Evolutionary conservation across 2,113 vertebrate genomes (phyloP), one percentile per base, ranked within the genome.

Genomic region (Myiopsitta monachus): DNA sequence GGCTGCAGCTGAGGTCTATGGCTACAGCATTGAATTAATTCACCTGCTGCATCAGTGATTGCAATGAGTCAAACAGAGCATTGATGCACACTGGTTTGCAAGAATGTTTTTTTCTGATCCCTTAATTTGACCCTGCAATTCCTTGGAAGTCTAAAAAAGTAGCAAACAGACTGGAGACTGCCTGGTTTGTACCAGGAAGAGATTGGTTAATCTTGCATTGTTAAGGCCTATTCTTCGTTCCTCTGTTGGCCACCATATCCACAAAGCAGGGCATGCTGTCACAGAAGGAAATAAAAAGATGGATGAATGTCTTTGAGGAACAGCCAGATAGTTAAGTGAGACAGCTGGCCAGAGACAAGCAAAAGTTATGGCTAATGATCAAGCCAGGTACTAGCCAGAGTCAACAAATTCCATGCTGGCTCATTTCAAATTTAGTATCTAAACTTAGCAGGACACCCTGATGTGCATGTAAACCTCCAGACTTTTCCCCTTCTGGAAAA

Each of bases 361-460:
- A 89, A 39, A 83, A 95, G 46, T 46, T 30, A 62, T 79, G 77
- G 94, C 62, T 79, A 87, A 61, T 83, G 89, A 70, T 75, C 89
- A 83, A 79, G 26, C 55, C 85, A 94, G 88, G 77, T 94, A 79
- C 51, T 57, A 90, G 86, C 89, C 94, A 95, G 89, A 75, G 73
- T 70, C 92, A 94, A 92, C 89, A 94, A 83, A 41, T 55, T 70
- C 77, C 36, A 14, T 38, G 19, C 51, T 38, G 51, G 44, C 57
- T 79, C 31, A 4, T 87, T 89, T 82, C 67, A 87, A 70, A 70
- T 49, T 33, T 23, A 55, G 67, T 21, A 51, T 61, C 63, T 87
- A 55, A 92, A 83, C 41, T 83, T 67, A 94, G 73, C 62, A 43
- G 73, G 67, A 52, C 89, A 83, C 77, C 86, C 82, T 94, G 89